Evolutionary conservation across 2,797 vertebrate genomes (phyloP), one percentile per base, ranked within the genome.

Genomic region (Neostethus bicornis): DNA sequence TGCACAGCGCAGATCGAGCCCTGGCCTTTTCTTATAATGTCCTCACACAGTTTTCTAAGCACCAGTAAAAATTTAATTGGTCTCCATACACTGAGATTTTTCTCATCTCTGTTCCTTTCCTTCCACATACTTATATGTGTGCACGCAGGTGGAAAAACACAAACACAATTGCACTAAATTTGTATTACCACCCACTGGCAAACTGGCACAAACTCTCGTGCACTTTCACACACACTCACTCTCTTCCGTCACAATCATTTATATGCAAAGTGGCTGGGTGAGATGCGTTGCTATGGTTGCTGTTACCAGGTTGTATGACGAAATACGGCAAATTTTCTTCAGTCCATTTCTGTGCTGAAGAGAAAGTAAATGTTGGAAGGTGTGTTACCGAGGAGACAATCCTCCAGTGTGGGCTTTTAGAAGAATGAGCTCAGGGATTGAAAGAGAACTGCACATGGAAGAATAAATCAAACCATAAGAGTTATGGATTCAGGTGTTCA

Each of bases 231-330:
- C 68, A 82, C 82, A 67, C 77, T 74, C 51, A 67, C 65, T 70
- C 75, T 79, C 74, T 78, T 80, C 60, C 77, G 76, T 84, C 74
- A 57, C 71, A 74, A 61, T 85, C 66, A 79, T 86, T 85, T 88
- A 75, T 79, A 89, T 88, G 84, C 87, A 84, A 83, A 83, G 79
- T 75, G 71, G 70, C 64, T 76, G 70, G 56, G 69, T 78, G 73
- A 24, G 14, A 75, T 38, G 60, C 63, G 85, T 87, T 88, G 85
- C 87, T 76, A 89, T 88, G 86, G 87, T 80, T 85, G 66, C 82
- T 66, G 82, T 78, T 87, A 79, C 80, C 75, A 87, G 77, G 83
- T 84, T 80, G 77, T 83, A 62, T 77, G 85, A 84, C 81, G 67
- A 80, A 74, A 78, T 69, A 66, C 67, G 61, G 62, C 54, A 77